These are phyloP conservation scores for Xenus cinereus DNA, from an alignment of 2,113 vertebrate genomes.

Conservation along the genomic window DNA sequence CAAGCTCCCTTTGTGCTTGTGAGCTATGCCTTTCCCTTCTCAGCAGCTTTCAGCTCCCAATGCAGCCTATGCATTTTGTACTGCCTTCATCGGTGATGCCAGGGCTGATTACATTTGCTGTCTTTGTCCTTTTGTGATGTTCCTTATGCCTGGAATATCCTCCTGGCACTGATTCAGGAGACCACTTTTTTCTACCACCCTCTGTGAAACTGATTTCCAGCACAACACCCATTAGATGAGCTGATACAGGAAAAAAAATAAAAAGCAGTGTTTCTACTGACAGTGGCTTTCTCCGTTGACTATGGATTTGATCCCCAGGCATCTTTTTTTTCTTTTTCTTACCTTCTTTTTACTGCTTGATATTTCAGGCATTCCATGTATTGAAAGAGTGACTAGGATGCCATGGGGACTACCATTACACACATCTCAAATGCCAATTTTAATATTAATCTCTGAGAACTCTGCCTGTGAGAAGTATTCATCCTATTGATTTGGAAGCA, in stretches of 20 bases:
- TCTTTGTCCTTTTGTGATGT: slow-evolving; percentile 47
- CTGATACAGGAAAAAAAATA: neutral
- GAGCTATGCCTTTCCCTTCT: neutral
- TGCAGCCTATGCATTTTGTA: slow-evolving; percentile 13
- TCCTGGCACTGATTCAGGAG: slow-evolving; percentile 50
- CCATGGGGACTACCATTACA: neutral
- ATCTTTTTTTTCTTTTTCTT: neutral
- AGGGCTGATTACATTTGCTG: slow-evolving; percentile 42
- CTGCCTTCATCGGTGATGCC: neutral
- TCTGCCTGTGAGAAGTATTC: neutral
- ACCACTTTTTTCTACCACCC: slow-evolving; percentile 21
- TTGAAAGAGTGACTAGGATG: neutral
- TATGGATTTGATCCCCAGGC: neutral
- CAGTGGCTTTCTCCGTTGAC: neutral
- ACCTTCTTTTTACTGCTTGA: neutral
- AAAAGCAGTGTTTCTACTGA: neutral
- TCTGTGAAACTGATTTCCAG: slow-evolving; percentile 36
- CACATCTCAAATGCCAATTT: neutral
- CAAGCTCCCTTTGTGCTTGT: neutral
- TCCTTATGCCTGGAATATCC: slow-evolving; percentile 54
- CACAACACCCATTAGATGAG: slow-evolving; percentile 6
- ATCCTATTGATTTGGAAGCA: neutral
- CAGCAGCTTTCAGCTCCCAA: neutral
- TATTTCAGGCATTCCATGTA: neutral
- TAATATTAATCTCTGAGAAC: neutral